Percentiles rank a stretch among this genome's conserved stretches.
Evolutionary conservation across 2,113 vertebrate genomes (phyloP).

Genomic region (Meriones unguiculatus): DNA sequence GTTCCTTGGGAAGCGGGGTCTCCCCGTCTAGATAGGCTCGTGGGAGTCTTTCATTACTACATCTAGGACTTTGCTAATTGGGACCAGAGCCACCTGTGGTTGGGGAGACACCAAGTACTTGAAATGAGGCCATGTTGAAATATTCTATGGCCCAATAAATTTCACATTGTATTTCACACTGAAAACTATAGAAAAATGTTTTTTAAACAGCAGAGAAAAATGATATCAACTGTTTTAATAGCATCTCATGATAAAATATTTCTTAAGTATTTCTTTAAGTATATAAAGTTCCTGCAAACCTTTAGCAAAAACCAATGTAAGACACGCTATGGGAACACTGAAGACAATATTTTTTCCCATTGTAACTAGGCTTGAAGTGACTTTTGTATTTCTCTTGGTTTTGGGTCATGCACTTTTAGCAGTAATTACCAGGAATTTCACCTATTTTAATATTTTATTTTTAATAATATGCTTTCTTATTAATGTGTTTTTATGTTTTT

Average conservation of each 20-base stretch:
- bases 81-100: rapidly evolving
- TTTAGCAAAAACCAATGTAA: not conserved
- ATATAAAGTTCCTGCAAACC: not conserved
- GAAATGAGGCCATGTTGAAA: not conserved
- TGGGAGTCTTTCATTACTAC: too few relatives aligned
- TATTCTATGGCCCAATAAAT: not conserved
- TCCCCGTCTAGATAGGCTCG: too few relatives aligned
- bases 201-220: not conserved
- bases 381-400: not conserved
- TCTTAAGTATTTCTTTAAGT: not conserved
- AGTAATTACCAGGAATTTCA: not conserved
- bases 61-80: not conserved
- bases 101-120: not conserved
- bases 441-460: not conserved
- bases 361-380: not conserved
- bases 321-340: not conserved
- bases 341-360: not conserved
- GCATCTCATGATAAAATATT: not conserved
- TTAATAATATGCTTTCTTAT: not conserved
- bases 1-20: too few relatives aligned
- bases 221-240: not conserved
- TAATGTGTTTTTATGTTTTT: not conserved
- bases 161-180: not conserved
- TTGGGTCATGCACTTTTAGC: not conserved
- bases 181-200: not conserved